Evolutionary conservation across 2,888 invertebrate species (phyloP).

Genomic region (Dynastes grantii): DNA sequence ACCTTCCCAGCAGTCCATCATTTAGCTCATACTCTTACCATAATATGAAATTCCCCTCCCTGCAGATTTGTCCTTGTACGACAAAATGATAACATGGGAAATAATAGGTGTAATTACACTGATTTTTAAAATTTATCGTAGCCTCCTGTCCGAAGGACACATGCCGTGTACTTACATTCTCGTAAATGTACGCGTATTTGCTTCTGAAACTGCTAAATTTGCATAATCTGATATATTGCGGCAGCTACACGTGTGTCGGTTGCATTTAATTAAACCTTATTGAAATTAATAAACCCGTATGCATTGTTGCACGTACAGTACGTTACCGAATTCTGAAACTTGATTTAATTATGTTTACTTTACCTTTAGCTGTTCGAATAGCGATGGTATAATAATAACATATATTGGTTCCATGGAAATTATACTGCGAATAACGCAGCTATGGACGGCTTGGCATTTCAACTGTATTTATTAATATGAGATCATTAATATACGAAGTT

Average conservation of each 20-base stretch:
- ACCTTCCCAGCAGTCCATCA: too few relatives aligned
- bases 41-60: too few relatives aligned
- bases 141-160: neutral
- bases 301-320: neutral
- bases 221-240: slow-evolving; percentile 34
- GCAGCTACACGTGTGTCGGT: slow-evolving; percentile 25
- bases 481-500: neutral
- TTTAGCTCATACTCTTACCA: too few relatives aligned
- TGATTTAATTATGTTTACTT: slow-evolving; percentile 20
- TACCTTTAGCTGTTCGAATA: neutral
- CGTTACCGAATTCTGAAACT: slow-evolving; percentile 5
- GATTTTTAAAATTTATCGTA: slow-evolving; percentile 5
- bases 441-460: neutral
- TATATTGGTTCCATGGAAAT: too few relatives aligned
- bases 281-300: slow-evolving; percentile 33
- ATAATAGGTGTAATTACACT: neutral
- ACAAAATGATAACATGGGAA: neutral
- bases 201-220: slow-evolving; percentile 13
- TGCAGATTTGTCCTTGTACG: too few relatives aligned
- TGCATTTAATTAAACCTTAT: slow-evolving; percentile 39
- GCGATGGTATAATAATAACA: neutral
- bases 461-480: neutral
- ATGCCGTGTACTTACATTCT: neutral
- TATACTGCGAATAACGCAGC: neutral
- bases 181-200: neutral